These are phyloP conservation scores for Hydropotes inermis DNA, from an alignment of 2,113 vertebrate species.

Conservation along the genomic window DNA sequence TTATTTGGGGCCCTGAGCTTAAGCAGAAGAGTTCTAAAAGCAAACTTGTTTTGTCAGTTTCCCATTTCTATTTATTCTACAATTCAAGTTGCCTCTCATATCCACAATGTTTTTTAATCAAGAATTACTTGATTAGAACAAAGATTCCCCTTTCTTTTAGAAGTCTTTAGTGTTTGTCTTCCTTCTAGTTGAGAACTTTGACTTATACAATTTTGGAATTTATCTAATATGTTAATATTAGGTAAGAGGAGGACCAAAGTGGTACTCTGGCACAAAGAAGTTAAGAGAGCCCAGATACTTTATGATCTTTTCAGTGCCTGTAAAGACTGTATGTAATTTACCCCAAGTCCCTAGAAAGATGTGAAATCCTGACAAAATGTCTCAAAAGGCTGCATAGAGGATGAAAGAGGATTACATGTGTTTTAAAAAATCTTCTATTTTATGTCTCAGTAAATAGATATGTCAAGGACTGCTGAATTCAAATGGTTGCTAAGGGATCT, in stretches of 20 bases:
- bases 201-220: not conserved
- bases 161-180: not conserved
- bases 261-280: not conserved
- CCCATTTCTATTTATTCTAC: not conserved
- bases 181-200: not conserved
- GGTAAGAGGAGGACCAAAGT: not conserved
- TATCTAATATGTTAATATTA: not conserved
- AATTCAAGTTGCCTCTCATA: not conserved
- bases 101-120: not conserved
- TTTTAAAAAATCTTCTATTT: not conserved
- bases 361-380: not conserved
- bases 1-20: not conserved
- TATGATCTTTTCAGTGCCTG: not conserved
- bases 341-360: not conserved
- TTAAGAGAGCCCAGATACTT: not conserved
- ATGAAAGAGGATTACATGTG: not conserved
- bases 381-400: not conserved
- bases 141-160: not conserved
- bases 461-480: not conserved
- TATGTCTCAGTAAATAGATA: not conserved
- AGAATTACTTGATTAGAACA: not conserved
- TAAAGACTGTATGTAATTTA: not conserved
- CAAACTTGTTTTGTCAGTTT: not conserved
- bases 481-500: not conserved
- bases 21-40: not conserved